Conservation (phyloP, 53 echinoderm and acorn worm genomes). For the Pentamera pediparva region DNA sequence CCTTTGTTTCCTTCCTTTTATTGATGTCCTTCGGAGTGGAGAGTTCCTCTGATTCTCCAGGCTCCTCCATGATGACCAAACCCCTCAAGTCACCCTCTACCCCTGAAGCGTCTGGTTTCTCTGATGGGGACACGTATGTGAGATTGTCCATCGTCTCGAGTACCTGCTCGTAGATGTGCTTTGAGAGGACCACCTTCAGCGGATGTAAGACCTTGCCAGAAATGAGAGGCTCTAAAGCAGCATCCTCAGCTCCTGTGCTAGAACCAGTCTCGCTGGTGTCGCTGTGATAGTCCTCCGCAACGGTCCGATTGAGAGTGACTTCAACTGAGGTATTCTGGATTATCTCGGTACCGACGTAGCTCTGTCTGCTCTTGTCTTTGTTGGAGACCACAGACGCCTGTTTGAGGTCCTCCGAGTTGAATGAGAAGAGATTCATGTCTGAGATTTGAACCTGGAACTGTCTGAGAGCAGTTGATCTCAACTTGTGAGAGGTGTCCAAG, state of each 20-base stretch:
- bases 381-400: background rate
- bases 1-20: background rate
- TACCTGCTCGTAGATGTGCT: slow-evolving; percentile 92
- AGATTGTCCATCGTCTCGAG: slow-evolving; percentile 90
- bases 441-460: slow-evolving; percentile 4
- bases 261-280: slow-evolving; percentile 51
- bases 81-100: background rate
- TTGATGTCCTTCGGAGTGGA: background rate
- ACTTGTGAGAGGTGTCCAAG: background rate
- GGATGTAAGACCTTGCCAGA: slow-evolving; percentile 72
- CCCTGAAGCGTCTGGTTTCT: background rate
- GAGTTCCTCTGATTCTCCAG: slow-evolving; percentile 7
- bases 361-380: background rate
- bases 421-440: slow-evolving; percentile 76
- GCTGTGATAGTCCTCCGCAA: slow-evolving; percentile 11
- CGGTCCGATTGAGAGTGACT: slow-evolving; percentile 58
- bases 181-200: slow-evolving; percentile 75
- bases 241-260: slow-evolving; percentile 21
- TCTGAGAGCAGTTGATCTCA: background rate
- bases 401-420: slow-evolving; percentile 72
- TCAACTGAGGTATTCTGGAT: slow-evolving; percentile 88
- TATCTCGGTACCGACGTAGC: slow-evolving; percentile 61
- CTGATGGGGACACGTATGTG: slow-evolving; percentile 53
- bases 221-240: slow-evolving; percentile 31
- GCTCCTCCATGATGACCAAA: background rate